A percentile compares a stretch with the other conserved stretches of the same genome.
phyloP scores from a whole-genome alignment of 2,888 invertebrate genomes.

The Lampropteryx suffumata region DNA sequence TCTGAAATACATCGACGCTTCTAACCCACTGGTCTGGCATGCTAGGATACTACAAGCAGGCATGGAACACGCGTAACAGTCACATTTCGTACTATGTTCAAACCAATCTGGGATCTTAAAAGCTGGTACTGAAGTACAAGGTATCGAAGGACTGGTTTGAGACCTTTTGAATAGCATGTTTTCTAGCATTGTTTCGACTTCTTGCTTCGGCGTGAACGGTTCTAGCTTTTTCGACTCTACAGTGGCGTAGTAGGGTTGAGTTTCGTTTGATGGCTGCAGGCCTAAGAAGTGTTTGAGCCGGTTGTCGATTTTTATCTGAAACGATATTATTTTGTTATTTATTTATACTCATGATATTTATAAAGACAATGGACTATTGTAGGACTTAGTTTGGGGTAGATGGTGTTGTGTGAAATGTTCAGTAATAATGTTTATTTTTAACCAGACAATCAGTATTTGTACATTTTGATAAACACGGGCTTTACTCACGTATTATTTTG shows the following conservation, averaged over 20 bases:
- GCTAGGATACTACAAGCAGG: slow-evolving; percentile 45
- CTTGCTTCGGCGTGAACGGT: slow-evolving; percentile 40
- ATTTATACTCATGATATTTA: no score
- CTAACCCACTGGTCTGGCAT: slow-evolving; percentile 45
- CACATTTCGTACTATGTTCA: slow-evolving; percentile 46
- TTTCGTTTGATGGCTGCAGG: slow-evolving; percentile 45
- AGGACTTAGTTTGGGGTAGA: no score
- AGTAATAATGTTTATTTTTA: no score
- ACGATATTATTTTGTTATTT: no score
- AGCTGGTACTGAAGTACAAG: slow-evolving; percentile 40
- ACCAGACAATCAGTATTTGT: no score
- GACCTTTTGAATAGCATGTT: slow-evolving; percentile 42
- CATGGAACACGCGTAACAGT: slow-evolving; percentile 54
- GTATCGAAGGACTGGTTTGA: slow-evolving; percentile 50
- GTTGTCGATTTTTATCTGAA: slow-evolving; percentile 62
- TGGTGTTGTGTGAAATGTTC: no score
- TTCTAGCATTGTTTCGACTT: slow-evolving; percentile 63
- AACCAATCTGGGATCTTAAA: slow-evolving; percentile 55
- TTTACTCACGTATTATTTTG: no score
- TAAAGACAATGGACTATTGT: no score
- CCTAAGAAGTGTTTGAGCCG: slow-evolving; percentile 62
- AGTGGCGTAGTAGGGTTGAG: slow-evolving; percentile 28
- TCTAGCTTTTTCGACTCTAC: slow-evolving; percentile 34
- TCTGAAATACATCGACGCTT: slow-evolving; percentile 59
- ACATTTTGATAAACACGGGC: no score